These are phyloP conservation scores for Parelbella ahira DNA, from an alignment of 2,888 invertebrate genomes.

Conservation along the genomic window DNA sequence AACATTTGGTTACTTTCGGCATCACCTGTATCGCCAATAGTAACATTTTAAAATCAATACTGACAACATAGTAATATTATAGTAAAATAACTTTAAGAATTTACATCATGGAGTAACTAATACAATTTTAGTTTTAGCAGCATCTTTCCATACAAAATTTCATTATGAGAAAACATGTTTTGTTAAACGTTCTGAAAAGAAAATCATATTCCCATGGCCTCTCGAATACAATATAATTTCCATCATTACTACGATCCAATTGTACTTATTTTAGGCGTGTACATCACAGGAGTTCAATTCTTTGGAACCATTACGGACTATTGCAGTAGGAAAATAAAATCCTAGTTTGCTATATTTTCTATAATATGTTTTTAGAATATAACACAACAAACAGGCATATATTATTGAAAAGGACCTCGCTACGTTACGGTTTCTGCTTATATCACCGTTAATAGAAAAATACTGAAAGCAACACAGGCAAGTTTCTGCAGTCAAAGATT, in stretches of 20 bases:
- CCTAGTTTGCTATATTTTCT: constrained; percentile 62
- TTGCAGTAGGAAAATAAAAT: constrained; percentile 72
- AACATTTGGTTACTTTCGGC: constrained; percentile 1
- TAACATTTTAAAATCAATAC: too few relatives aligned
- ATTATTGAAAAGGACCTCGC: constrained; percentile 49
- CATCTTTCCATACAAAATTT: too few relatives aligned
- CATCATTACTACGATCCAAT: too few relatives aligned
- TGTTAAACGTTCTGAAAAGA: too few relatives aligned
- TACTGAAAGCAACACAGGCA: constrained; percentile 3
- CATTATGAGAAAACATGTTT: too few relatives aligned
- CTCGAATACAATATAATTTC: too few relatives aligned
- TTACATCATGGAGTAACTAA: too few relatives aligned
- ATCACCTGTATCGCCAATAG: too few relatives aligned
- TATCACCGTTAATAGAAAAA: constrained; percentile 13
- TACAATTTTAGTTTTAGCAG: too few relatives aligned
- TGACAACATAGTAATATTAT: too few relatives aligned
- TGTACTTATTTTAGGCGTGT: constrained; percentile 40
- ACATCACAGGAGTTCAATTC: constrained; percentile 62
- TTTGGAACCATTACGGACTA: constrained; percentile 71
- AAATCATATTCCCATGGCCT: too few relatives aligned
- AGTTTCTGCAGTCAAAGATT: constrained; percentile 14
- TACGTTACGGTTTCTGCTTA: constrained; percentile 46
- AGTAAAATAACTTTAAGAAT: too few relatives aligned
- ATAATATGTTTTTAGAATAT: constrained; percentile 69
- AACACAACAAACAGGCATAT: constrained; percentile 73